phyloP scores from a whole-genome alignment of 2,797 vertebrate species.

The Hemitrygon akajei region DNA sequence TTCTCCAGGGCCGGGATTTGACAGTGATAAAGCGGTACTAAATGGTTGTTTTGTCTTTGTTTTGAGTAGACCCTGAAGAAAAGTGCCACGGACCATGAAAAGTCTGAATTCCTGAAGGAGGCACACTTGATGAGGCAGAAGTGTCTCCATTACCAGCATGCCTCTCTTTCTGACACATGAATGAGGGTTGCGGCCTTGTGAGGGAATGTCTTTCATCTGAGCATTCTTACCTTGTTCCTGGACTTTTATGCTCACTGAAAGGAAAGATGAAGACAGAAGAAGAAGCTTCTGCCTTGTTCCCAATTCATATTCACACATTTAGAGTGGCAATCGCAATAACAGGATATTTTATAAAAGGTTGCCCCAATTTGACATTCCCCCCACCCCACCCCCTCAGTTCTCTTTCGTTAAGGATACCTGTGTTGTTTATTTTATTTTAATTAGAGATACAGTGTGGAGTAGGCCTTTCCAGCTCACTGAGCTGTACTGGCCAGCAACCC shows the following conservation, averaged over 20 bases:
- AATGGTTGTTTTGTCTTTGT: slow-evolving; percentile 44
- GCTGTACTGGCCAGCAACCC: too few species aligned
- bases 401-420: neutral
- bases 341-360: neutral
- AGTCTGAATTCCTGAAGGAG: slow-evolving; percentile 68
- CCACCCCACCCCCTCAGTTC: neutral
- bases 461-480: too few species aligned
- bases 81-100: slow-evolving; percentile 58
- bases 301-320: neutral
- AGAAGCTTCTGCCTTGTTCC: neutral
- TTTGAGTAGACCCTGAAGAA: slow-evolving; percentile 61
- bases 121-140: slow-evolving; percentile 66
- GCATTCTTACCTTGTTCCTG: slow-evolving; percentile 28
- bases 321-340: neutral
- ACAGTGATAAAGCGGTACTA: slow-evolving; percentile 34
- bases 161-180: slow-evolving; percentile 37
- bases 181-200: neutral
- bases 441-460: too few species aligned
- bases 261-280: slow-evolving; percentile 16
- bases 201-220: slow-evolving; percentile 33
- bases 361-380: neutral
- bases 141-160: slow-evolving; percentile 11
- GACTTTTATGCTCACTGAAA: slow-evolving; percentile 20
- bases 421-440: too few species aligned
- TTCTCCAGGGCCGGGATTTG: accelerated